Conservation (phyloP, 2,888 invertebrate genomes). For the Teinopalpus imperialis region DNA sequence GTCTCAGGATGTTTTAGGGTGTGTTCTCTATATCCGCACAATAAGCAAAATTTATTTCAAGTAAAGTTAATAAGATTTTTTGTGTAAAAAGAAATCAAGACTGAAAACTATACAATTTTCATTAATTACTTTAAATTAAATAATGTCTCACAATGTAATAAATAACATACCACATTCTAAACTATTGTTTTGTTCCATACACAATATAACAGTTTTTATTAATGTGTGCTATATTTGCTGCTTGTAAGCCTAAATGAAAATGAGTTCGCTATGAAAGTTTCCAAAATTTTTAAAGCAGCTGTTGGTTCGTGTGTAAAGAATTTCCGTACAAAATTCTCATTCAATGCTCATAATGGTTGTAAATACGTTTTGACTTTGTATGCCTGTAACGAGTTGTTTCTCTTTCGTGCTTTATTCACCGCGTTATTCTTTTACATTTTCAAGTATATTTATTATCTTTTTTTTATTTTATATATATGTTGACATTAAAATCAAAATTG, state of each 20-base stretch:
- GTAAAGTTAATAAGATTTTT: too few species aligned
- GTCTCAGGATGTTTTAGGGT: too few species aligned
- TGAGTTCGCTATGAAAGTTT: constrained; percentile 27
- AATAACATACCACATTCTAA: too few species aligned
- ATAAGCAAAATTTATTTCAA: too few species aligned
- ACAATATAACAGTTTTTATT: not conserved
- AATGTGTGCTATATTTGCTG: constrained; percentile 12
- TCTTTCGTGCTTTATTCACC: constrained; percentile 6
- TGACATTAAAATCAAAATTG: too few species aligned
- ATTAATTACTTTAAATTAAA: too few species aligned
- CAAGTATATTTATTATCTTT: not conserved
- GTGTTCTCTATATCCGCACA: too few species aligned
- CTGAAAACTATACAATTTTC: too few species aligned
- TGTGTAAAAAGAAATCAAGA: too few species aligned
- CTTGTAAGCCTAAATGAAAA: constrained; percentile 25
- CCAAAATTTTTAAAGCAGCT: constrained; percentile 22
- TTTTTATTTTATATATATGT: too few species aligned
- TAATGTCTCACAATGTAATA: too few species aligned
- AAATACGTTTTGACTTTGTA: constrained; percentile 28
- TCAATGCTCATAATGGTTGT: constrained; percentile 26
- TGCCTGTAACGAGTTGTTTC: constrained; percentile 25
- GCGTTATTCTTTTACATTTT: not conserved
- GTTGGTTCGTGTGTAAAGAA: constrained; percentile 26
- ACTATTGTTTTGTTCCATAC: too few species aligned
- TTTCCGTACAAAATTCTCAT: constrained; percentile 24